phyloP scores from a whole-genome alignment of 1,140 invertebrate genomes.

The Zaprionus taronus region DNA sequence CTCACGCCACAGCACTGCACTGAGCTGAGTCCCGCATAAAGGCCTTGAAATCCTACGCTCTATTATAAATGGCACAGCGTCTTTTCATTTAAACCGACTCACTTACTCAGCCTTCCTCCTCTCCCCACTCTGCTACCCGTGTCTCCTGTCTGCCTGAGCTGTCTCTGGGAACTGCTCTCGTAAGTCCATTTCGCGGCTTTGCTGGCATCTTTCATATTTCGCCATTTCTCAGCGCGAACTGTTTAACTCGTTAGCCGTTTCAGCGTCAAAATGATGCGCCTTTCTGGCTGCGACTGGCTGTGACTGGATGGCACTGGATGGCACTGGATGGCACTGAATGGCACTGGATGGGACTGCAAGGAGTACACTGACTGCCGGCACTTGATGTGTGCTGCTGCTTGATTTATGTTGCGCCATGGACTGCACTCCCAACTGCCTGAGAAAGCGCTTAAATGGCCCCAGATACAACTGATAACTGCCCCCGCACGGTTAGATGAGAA shows the following conservation, averaged over 20 bases:
- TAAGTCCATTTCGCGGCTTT: conserved; percentile 58
- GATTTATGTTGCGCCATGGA: not conserved
- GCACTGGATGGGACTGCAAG: not conserved
- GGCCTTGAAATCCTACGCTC: conserved; percentile 8
- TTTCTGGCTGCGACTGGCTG: not conserved
- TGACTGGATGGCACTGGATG: not conserved
- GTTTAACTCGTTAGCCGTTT: conserved; percentile 43
- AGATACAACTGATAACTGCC: not conserved
- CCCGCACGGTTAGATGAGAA: too few relatives aligned
- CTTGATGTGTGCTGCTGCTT: not conserved
- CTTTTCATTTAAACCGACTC: conserved; percentile 60
- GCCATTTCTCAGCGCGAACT: conserved; percentile 31
- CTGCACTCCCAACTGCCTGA: conserved; percentile 1
- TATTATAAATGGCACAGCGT: conserved; percentile 59
- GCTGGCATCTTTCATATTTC: conserved; percentile 62
- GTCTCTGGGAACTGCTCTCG: not conserved
- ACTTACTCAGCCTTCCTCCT: conserved; percentile 36
- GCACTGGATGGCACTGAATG: not conserved
- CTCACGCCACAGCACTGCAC: not conserved
- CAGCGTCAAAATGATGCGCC: conserved; percentile 2
- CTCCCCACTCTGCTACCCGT: not conserved
- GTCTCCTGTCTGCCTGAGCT: conserved; percentile 1
- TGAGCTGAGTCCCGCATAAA: conserved; percentile 1
- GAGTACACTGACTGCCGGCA: not conserved
- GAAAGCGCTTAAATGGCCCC: not conserved